Evolutionary conservation across 2,797 vertebrate species (phyloP).

Genomic region (Sebastolobus altivelis): DNA sequence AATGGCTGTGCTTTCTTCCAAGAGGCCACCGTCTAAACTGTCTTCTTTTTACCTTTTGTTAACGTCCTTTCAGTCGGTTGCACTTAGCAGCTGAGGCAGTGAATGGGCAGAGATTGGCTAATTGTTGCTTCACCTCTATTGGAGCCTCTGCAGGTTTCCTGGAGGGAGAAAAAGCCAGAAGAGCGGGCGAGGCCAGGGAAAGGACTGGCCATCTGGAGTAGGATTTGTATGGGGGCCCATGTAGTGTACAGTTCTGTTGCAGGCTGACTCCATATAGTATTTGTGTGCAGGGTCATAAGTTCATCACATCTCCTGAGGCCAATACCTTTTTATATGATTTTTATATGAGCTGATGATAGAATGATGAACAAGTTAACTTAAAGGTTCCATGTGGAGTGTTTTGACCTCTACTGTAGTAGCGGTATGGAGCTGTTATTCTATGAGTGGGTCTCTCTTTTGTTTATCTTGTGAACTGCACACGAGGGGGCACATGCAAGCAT

Average conservation of each 20-base stretch:
- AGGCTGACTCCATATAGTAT: slow-evolving; percentile 21
- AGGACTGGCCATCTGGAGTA: slow-evolving; percentile 42
- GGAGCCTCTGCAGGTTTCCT: slow-evolving; percentile 30
- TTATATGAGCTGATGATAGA: background rate
- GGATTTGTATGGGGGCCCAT: slow-evolving; percentile 24
- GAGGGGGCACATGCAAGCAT: background rate
- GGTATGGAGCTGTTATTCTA: background rate
- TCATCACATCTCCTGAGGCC: slow-evolving; percentile 2
- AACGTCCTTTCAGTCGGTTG: slow-evolving; percentile 27
- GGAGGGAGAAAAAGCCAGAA: slow-evolving; percentile 21
- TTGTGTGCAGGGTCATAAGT: slow-evolving; percentile 35
- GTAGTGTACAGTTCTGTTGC: slow-evolving; percentile 3
- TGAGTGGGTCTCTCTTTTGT: background rate
- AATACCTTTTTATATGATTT: background rate
- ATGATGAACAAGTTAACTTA: background rate
- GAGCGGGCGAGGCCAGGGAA: slow-evolving; percentile 7
- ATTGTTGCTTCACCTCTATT: slow-evolving; percentile 45
- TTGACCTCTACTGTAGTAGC: background rate
- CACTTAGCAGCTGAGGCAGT: slow-evolving; percentile 26
- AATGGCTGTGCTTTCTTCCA: slow-evolving; percentile 19
- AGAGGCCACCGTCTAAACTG: background rate
- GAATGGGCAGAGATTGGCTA: slow-evolving; percentile 28
- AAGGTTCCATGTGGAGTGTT: background rate
- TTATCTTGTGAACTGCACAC: background rate
- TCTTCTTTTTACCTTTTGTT: background rate